These are phyloP conservation scores for Idris sp. DNA, from an alignment of 1,140 invertebrate species.

Conservation along the genomic window DNA sequence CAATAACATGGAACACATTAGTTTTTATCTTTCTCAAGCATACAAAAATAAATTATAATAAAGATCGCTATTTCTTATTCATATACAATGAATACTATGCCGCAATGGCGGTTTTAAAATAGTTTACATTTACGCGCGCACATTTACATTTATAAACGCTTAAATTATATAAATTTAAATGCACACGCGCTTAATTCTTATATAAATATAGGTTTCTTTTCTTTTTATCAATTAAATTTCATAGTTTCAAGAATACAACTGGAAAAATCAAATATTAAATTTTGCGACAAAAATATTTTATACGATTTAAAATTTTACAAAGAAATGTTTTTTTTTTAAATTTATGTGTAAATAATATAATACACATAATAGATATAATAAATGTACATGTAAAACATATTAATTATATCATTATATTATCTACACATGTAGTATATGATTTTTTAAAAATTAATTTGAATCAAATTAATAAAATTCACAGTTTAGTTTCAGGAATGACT, in stretches of 20 bases:
- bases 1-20: slow-evolving; percentile 58
- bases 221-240: neutral
- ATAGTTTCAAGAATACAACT: slow-evolving; percentile 4
- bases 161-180: slow-evolving; percentile 14
- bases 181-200: slow-evolving; percentile 9
- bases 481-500: slow-evolving; percentile 30
- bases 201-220: slow-evolving; percentile 42
- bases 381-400: slow-evolving; percentile 27
- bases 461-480: neutral
- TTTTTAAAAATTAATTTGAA: neutral
- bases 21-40: slow-evolving; percentile 52
- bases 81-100: slow-evolving; percentile 63
- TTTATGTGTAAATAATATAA: slow-evolving; percentile 19
- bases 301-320: slow-evolving; percentile 21
- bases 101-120: slow-evolving; percentile 45
- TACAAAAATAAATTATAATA: slow-evolving; percentile 64
- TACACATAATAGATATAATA: neutral
- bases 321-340: neutral
- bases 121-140: slow-evolving; percentile 31
- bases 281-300: slow-evolving; percentile 38
- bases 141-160: slow-evolving; percentile 51
- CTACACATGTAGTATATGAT: slow-evolving; percentile 19
- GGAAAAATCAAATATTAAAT: slow-evolving; percentile 17
- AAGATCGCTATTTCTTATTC: slow-evolving; percentile 60
- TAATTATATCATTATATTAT: slow-evolving; percentile 27